phyloP scores from a whole-genome alignment of 1,140 invertebrate species.

The Gryon sp. region DNA sequence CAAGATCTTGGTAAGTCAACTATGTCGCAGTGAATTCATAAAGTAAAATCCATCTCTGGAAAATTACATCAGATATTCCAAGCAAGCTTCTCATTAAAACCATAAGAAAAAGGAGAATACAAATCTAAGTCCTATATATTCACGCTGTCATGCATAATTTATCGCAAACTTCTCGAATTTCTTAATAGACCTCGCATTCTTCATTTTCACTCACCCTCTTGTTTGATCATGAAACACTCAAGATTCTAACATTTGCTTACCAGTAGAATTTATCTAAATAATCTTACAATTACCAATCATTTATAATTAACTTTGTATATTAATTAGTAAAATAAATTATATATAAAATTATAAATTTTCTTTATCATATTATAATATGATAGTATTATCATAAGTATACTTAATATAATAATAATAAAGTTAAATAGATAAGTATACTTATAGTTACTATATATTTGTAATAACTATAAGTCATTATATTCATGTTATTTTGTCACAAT shows the following conservation, averaged over 20 bases:
- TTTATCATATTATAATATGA: no score
- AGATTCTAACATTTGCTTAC: constrained; percentile 30
- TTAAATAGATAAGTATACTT: no score
- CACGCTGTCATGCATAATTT: constrained; percentile 54
- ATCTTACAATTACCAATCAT: no score
- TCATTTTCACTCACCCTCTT: constrained; percentile 16
- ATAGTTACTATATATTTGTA: no score
- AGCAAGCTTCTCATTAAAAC: constrained; percentile 59
- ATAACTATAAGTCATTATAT: no score
- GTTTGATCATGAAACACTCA: constrained; percentile 34
- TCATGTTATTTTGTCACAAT: no score
- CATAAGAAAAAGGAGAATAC: constrained; percentile 42
- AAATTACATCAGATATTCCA: constrained; percentile 61
- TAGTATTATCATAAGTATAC: no score
- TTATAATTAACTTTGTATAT: constrained; percentile 24
- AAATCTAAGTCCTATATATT: constrained; percentile 53
- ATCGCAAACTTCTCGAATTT: constrained; percentile 56
- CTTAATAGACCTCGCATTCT: constrained; percentile 47
- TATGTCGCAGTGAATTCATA: constrained; percentile 30
- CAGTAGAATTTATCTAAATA: constrained; percentile 38
- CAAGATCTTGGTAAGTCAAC: constrained; percentile 9
- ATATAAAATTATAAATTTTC: no score
- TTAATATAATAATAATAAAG: no score
- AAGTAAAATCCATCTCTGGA: constrained; percentile 44
- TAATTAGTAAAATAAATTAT: no score